These are phyloP conservation scores for Melanaphis sacchari DNA, from an alignment of 1,140 invertebrate species.

Conservation along the genomic window DNA sequence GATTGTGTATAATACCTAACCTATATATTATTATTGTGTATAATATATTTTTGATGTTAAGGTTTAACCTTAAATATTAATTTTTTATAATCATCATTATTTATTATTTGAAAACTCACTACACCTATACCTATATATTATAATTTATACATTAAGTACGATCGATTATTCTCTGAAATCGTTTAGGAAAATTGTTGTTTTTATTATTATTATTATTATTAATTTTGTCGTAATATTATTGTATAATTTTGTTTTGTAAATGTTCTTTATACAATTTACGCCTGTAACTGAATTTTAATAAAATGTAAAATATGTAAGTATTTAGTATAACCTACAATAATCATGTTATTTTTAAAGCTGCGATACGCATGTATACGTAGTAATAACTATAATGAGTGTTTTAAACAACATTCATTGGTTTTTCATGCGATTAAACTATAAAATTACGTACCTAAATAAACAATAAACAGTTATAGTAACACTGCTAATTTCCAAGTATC, in stretches of 20 bases:
- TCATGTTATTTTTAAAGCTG: neutral
- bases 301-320: conserved; percentile 31
- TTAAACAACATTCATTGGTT: neutral
- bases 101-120: conserved; percentile 4
- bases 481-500: neutral
- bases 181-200: conserved; percentile 19
- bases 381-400: neutral
- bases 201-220: neutral
- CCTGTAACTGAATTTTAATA: conserved; percentile 20
- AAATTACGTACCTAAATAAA: neutral
- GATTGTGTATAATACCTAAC: conserved; percentile 9
- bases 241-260: conserved; percentile 29
- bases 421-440: neutral
- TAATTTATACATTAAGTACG: neutral
- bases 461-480: neutral
- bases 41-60: neutral
- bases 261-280: neutral
- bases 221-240: neutral
- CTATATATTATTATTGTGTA: neutral
- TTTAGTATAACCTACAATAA: neutral
- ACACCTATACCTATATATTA: neutral
- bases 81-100: neutral
- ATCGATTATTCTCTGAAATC: neutral
- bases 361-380: neutral
- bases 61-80: neutral